phyloP scores from a whole-genome alignment of 2,797 vertebrate species.

The Mus spretus region DNA sequence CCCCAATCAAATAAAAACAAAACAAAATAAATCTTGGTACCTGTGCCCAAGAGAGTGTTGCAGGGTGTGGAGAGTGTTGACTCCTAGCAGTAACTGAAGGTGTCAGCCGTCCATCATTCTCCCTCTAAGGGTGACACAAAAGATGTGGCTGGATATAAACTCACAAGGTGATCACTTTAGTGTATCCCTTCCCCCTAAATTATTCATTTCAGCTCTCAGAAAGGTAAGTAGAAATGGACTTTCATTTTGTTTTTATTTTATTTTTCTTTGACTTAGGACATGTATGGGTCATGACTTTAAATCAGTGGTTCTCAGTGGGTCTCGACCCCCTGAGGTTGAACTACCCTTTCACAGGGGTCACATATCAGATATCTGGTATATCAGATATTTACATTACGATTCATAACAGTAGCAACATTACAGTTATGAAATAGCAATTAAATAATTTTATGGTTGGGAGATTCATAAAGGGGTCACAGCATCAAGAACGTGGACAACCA shows the following conservation, averaged over 20 bases:
- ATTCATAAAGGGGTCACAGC: background rate
- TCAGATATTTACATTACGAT: background rate
- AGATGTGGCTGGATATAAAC: background rate
- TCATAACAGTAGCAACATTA: background rate
- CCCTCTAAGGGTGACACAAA: slow-evolving; percentile 17
- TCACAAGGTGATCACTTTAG: background rate
- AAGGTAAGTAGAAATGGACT: background rate
- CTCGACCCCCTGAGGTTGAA: background rate
- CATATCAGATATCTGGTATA: background rate
- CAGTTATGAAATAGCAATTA: background rate
- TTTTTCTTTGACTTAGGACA: background rate
- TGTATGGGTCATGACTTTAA: background rate
- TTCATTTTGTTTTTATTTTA: background rate
- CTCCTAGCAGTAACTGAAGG: background rate
- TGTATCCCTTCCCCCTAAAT: background rate
- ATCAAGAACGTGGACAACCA: background rate
- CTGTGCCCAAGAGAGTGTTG: background rate
- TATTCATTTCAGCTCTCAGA: background rate
- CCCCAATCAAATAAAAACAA: background rate
- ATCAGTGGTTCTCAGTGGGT: background rate
- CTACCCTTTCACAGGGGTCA: background rate
- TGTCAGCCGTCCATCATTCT: background rate
- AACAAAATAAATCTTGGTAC: background rate
- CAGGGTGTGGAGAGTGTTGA: background rate
- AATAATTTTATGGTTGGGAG: background rate